Percentiles rank a stretch among this genome's conserved stretches.
These are phyloP conservation scores for Acanthis flammea DNA, from an alignment of 2,797 vertebrate genomes.

Conservation along the genomic window DNA sequence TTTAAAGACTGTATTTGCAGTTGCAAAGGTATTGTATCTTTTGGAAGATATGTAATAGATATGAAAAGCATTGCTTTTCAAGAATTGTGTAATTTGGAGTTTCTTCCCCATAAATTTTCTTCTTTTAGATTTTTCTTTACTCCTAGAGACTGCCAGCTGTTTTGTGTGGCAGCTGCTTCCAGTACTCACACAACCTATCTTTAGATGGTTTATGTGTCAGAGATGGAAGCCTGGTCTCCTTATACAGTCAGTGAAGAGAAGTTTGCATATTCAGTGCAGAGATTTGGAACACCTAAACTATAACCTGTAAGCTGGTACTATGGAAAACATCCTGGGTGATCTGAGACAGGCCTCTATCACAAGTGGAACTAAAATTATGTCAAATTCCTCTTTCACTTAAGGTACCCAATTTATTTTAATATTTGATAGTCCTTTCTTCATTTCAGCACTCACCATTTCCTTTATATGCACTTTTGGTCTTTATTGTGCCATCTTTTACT, in stretches of 20 bases:
- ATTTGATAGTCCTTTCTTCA: neutral
- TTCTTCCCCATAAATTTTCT: rapidly evolving
- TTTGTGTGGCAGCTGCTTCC: too few relatives aligned
- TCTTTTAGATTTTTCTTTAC: neutral
- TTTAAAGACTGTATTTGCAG: neutral
- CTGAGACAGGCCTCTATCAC: neutral
- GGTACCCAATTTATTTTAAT: neutral
- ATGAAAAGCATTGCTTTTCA: neutral
- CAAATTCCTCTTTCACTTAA: neutral
- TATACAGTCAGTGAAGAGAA: neutral
- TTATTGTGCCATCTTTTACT: neutral
- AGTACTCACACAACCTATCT: too few relatives aligned
- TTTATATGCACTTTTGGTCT: neutral
- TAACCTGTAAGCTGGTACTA: neutral
- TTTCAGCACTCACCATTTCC: neutral
- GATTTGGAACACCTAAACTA: neutral
- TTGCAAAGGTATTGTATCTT: neutral
- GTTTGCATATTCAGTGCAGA: neutral
- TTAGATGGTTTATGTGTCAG: neutral
- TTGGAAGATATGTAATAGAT: neutral
- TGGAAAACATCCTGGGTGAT: neutral
- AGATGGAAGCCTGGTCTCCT: neutral
- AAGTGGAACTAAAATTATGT: neutral
- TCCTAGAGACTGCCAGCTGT: too few relatives aligned
- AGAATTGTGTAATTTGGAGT: neutral